These are phyloP conservation scores for Theocolax elegans DNA, from an alignment of 1,140 invertebrate genomes.

Conservation along the genomic window DNA sequence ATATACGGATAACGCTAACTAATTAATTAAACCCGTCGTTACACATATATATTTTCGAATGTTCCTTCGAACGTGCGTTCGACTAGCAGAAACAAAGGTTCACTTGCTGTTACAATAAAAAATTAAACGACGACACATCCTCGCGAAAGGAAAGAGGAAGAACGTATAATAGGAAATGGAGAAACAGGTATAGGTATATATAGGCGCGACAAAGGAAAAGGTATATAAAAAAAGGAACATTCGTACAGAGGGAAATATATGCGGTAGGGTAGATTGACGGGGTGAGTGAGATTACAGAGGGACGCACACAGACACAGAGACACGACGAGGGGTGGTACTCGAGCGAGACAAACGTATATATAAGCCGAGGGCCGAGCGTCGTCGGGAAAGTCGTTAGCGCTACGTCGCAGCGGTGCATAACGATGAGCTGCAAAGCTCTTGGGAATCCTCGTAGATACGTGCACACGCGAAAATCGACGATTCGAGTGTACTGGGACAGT, in stretches of 20 bases:
- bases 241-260: no score
- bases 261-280: neutral
- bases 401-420: slow-evolving; percentile 36
- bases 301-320: neutral
- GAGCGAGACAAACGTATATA: no score
- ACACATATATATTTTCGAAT: no score
- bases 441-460: slow-evolving; percentile 12
- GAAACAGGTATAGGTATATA: neutral
- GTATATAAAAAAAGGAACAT: no score
- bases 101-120: no score
- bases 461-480: neutral
- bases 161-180: neutral
- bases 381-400: slow-evolving; percentile 32
- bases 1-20: no score
- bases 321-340: neutral
- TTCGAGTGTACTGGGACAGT: neutral
- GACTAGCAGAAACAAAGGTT: no score
- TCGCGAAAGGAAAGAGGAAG: neutral
- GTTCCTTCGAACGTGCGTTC: no score
- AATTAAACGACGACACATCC: no score
- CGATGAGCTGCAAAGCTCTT: slow-evolving; percentile 37
- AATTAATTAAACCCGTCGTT: no score
- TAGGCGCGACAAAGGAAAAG: neutral
- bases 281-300: slow-evolving; percentile 2
- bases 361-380: neutral